Evolutionary conservation across 2,888 invertebrate genomes (phyloP), one percentile per base, ranked within the genome.

Genomic region (Leptodirus hochenwartii): DNA sequence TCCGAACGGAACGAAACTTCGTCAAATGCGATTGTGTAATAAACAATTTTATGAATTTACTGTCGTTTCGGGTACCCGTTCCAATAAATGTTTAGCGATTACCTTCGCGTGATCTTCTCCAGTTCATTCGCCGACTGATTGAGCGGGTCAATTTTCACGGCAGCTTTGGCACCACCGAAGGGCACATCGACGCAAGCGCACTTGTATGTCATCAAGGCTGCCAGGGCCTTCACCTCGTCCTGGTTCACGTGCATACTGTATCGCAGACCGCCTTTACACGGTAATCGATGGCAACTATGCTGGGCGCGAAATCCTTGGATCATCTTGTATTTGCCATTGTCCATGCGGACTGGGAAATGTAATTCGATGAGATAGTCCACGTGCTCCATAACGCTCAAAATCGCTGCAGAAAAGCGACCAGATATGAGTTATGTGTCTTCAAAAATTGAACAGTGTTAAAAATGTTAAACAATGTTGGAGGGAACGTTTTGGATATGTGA

Each of bases 161-260:
- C 82, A 49, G 69, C 73, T 48, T 72, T 73, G 26, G 71, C 64
- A 16, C 81, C 81, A 30, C 82, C 82, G 47, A 79, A 82, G 4
- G 82, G 82, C 27, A 82, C 71, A 51, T 69, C 77, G 11, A 73
- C 74, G 42, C 74, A 75, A 13, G 82, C 77, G 49, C 79, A 80
- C 56, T 82, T 82, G 58, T 69, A 81, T 6, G 82, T 80, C 81
- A 82, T 84, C 44, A 82, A 54, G 15, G 79, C 71, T 2, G 80
- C 72, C 36, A 84, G 54, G n/a, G 81, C 82, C 50, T 73, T 76
- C 25, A 82, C 78, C 47, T 80, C 78, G 46, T 75, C 78, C 31
- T 69, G 58, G 38, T 69, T 62, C 3, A 79, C 76, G 41, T 35
- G 30, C 20, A 25, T 5, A 13, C 36, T 28, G 23, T 33, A 42